phyloP scores from a whole-genome alignment of 2,888 invertebrate genomes.

The Cheilosia vulpina region DNA sequence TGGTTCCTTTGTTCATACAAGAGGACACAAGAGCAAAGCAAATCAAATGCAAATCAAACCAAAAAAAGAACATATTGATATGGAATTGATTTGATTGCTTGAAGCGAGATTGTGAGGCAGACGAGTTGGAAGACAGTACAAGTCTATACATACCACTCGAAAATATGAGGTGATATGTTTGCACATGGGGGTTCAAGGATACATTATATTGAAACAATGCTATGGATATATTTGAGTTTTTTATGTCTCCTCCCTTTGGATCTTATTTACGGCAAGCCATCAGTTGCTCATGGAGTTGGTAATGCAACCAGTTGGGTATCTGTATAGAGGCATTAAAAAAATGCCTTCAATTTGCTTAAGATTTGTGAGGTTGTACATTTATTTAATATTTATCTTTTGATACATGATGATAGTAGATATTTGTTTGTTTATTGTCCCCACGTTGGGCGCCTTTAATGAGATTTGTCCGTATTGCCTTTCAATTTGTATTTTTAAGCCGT shows the following conservation, averaged over 20 bases:
- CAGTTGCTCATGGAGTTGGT: no score
- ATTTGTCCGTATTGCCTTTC: neutral
- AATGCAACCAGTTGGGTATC: no score
- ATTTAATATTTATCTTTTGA: no score
- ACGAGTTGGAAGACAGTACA: constrained; percentile 18
- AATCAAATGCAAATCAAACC: constrained; percentile 70
- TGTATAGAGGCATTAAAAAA: no score
- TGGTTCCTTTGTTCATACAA: constrained; percentile 15
- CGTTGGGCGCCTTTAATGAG: constrained; percentile 27
- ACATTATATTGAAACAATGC: neutral
- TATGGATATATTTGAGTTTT: neutral
- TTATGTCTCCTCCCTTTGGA: neutral
- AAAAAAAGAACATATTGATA: constrained; percentile 67
- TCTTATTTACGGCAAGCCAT: neutral
- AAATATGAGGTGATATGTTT: constrained; percentile 57
- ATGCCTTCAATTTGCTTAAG: no score
- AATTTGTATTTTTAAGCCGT: no score
- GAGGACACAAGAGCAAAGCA: constrained; percentile 29
- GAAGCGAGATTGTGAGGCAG: constrained; percentile 46
- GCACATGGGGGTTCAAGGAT: constrained; percentile 4
- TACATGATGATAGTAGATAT: no score
- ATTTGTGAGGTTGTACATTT: no score
- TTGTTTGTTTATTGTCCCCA: neutral
- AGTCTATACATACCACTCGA: constrained; percentile 9
- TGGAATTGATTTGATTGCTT: constrained; percentile 71